These are phyloP conservation scores for Caenorhabditis sinica DNA, from an alignment of 2,888 invertebrate genomes.

Conservation along the genomic window DNA sequence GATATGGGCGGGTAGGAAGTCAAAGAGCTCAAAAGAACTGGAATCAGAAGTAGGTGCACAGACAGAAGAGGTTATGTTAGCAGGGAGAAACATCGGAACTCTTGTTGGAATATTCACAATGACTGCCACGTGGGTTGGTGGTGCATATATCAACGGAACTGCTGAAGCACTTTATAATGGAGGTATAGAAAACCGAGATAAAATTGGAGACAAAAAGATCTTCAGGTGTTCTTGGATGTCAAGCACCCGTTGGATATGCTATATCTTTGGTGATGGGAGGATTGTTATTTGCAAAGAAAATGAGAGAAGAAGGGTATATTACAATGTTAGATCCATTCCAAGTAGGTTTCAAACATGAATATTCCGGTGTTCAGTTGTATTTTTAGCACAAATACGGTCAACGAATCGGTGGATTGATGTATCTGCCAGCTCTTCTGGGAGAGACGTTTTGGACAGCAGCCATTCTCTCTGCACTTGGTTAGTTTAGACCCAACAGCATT, in stretches of 20 bases:
- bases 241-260: slow-evolving; percentile 98
- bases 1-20: slow-evolving; percentile 96
- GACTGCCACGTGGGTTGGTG: slow-evolving; percentile 99
- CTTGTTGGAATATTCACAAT: slow-evolving; percentile 99
- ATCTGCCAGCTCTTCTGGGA: slow-evolving; percentile 96
- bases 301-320: slow-evolving; percentile 94
- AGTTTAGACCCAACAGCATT: slow-evolving; percentile 21
- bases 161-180: slow-evolving; percentile 96
- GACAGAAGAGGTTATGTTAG: slow-evolving; percentile 97
- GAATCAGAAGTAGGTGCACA: slow-evolving; percentile 86
- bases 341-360: slow-evolving; percentile 47
- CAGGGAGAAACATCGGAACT: slow-evolving; percentile 94
- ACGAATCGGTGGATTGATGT: slow-evolving; percentile 96
- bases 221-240: slow-evolving; percentile 63
- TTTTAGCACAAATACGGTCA: slow-evolving; percentile 94
- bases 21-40: slow-evolving; percentile 85
- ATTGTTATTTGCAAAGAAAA: slow-evolving; percentile 97
- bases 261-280: slow-evolving; percentile 95
- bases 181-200: slow-evolving; percentile 83
- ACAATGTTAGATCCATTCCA: slow-evolving; percentile 97
- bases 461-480: slow-evolving; percentile 94
- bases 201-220: neutral
- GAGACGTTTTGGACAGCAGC: slow-evolving; percentile 99
- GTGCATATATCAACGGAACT: slow-evolving; percentile 99
- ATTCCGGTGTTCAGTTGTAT: neutral